Conservation (phyloP, 2,888 invertebrate genomes). For the Hyppa rectilinea region DNA sequence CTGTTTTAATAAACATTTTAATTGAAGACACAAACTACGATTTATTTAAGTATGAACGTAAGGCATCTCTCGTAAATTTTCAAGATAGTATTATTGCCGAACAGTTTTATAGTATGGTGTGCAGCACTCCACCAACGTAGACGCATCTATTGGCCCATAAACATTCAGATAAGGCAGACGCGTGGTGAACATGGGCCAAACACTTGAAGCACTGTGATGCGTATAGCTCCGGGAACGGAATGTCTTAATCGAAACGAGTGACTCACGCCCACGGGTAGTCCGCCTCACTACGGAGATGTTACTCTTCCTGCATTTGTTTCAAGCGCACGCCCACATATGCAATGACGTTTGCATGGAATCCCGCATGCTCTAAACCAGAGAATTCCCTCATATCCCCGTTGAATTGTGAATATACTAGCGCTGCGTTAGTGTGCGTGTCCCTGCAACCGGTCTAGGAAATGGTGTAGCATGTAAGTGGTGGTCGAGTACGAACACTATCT, state of each 20-base stretch:
- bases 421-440: background rate
- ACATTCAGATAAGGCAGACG: conserved; percentile 38
- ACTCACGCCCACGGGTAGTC: conserved; percentile 48
- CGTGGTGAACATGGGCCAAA: conserved; percentile 20
- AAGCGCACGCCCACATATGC: conserved; percentile 19
- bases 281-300: conserved; percentile 16
- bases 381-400: background rate
- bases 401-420: background rate
- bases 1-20: conserved; percentile 10
- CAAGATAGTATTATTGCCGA: conserved; percentile 1
- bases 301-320: conserved; percentile 18
- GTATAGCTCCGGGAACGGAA: conserved; percentile 43
- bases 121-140: conserved; percentile 24
- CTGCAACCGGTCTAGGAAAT: background rate
- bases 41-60: conserved; percentile 1
- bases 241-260: conserved; percentile 61
- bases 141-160: conserved; percentile 29
- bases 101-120: conserved; percentile 8
- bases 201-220: conserved; percentile 31
- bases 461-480: conserved; percentile 23
- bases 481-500: conserved; percentile 35
- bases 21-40: conserved; percentile 7
- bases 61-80: conserved; percentile 22
- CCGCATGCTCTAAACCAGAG: background rate
- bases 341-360: background rate